phyloP scores from a whole-genome alignment of 2,797 vertebrate species.

The Chanos chanos region DNA sequence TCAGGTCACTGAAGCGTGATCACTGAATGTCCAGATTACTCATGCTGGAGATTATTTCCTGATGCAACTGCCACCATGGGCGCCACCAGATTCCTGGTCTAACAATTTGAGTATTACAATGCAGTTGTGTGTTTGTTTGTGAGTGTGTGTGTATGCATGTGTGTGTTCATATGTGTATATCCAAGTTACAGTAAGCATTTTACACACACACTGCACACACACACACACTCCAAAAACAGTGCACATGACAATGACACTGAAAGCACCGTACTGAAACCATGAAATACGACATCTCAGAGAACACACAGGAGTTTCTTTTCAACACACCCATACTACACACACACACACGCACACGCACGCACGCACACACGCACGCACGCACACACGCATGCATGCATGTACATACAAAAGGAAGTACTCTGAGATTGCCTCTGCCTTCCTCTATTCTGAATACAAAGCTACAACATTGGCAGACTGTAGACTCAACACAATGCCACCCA shows the following conservation, averaged over 20 bases:
- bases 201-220: too few relatives aligned
- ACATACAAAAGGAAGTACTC: background rate
- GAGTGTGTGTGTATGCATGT: background rate
- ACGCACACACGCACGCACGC: constrained; percentile 12
- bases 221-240: too few relatives aligned
- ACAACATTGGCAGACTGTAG: constrained; percentile 28
- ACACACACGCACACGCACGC: background rate
- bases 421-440: constrained; percentile 22
- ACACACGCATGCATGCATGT: background rate
- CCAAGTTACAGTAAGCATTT: too few relatives aligned
- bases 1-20: constrained; percentile 53
- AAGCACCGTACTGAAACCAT: background rate
- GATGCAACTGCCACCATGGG: constrained; percentile 29
- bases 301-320: background rate
- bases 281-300: background rate
- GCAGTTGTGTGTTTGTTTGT: constrained; percentile 6
- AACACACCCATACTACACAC: background rate
- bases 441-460: constrained; percentile 18
- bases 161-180: too few relatives aligned
- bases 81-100: constrained; percentile 47
- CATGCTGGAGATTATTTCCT: constrained; percentile 56
- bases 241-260: too few relatives aligned
- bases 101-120: background rate
- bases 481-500: constrained; percentile 32
- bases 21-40: constrained; percentile 42